Base-by-base conservation (phyloP, 2,113 vertebrate genomes). In the Redunca redunca region DNA sequence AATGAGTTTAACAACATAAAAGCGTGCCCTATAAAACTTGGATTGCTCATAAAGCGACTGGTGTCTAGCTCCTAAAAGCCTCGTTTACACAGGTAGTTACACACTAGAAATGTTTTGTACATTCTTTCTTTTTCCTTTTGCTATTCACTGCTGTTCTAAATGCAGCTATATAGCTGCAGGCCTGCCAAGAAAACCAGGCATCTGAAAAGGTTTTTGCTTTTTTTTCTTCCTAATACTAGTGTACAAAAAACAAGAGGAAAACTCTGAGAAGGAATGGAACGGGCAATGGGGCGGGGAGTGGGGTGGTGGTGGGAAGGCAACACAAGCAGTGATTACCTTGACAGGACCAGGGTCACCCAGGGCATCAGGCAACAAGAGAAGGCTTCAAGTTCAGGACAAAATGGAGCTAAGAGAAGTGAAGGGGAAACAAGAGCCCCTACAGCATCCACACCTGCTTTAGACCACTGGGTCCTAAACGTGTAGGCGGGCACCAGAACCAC, bases 11-110 rank as follows among this genome's bases (percentile, higher is more conserved):
- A 60, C 64, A 17, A 85, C 57, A 33, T 50, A 30, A 82, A 85
- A 60, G 64, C 0, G 0, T 8, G 78, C 43, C 46, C 88, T 50
- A 17, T 81, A 89, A 92, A 85, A 40, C 67, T 0, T 40, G 15
- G 26, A 50, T 2, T 53, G 84, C 78, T 67, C 67, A n/a, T 21
- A 82, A 71, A 86, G 67, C 0, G 2, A 58, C 58, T 28, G 67
- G 52, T 53, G 84, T 60, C 28, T 11, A 43, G 28, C 78, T 60
- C 96, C 89, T 71, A 30, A 81, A 52, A 80, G 88, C n/a, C 94
- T 74, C 3, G 7, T 36, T 88, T 13, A 36, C 3, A 57, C 91
- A 50, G 58, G 94, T 58, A 46, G 77, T 67, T 16, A 74, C 89
- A 89, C 57, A 8, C n/a, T 2, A 30, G 67, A 33, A 93, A 67